These are phyloP conservation scores for Microtus obscurus DNA, from an alignment of 2,797 vertebrate genomes.

Conservation along the genomic window DNA sequence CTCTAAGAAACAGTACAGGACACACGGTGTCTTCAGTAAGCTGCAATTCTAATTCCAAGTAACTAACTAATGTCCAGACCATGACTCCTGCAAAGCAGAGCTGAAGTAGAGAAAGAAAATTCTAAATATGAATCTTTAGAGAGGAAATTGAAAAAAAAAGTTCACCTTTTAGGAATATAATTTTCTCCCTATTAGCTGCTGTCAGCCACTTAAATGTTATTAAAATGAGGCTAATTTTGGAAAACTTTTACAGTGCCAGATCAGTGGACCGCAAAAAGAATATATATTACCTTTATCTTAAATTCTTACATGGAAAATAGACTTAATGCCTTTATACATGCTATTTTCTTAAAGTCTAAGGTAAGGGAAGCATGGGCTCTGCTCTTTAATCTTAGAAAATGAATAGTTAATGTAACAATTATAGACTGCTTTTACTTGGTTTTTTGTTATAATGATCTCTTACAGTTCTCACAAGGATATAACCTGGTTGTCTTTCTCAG, in stretches of 20 bases:
- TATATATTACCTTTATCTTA: conserved; percentile 5
- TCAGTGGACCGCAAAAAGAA: background rate
- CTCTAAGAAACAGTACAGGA: conserved; percentile 66
- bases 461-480: background rate
- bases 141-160: conserved; percentile 61
- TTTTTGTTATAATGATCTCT: background rate
- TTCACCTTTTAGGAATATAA: conserved; percentile 41
- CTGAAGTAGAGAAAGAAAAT: background rate
- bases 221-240: conserved; percentile 43
- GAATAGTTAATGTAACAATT: background rate
- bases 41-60: conserved; percentile 3
- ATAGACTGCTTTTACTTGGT: background rate
- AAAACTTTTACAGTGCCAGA: conserved; percentile 43
- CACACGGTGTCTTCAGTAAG: conserved; percentile 15
- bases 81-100: conserved; percentile 19
- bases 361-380: background rate
- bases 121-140: conserved; percentile 36
- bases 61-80: conserved; percentile 40
- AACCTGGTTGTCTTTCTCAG: conserved; percentile 38
- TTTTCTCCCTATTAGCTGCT: conserved; percentile 26
- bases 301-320: conserved; percentile 32
- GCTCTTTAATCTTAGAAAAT: background rate
- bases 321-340: background rate
- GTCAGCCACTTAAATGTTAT: conserved; percentile 45
- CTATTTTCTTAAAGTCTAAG: conserved; percentile 46